Base-by-base conservation (phyloP, 2,113 vertebrate genomes). In the Chamaea fasciata region DNA sequence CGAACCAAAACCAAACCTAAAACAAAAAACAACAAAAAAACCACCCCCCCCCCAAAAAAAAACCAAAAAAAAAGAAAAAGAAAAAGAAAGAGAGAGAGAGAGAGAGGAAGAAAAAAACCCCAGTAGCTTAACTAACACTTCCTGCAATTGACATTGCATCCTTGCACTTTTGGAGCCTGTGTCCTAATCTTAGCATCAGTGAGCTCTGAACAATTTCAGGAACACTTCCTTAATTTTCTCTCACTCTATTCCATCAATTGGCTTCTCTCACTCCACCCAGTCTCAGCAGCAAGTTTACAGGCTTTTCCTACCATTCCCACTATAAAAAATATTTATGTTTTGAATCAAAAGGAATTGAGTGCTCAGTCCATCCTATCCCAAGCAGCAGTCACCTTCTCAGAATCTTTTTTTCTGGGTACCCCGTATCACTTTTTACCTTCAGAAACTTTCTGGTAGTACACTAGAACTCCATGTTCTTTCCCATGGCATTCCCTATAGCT, bases 241-340 rank as follows among this genome's bases (percentile, higher is more conserved):
- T 47, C 13, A 14, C 24, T 41, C 30, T 68, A 22, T 57, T 63
- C 56, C 14, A 27, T 60, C 15, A 57, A 0, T 6, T 59, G 57
- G 23, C 13, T 52, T 91, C 10, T 89, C 35, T 90, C 23, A 71
- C 18, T 64, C 20, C 18, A 67, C 7, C 1, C 17, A 52, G 18
- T 73, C 11, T 74, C 60, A 94, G 37, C 30, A 91, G 33, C 13
- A 82, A 33, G 35, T 75, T 75, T 0, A 5, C 21, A 47, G 26
- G 4, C 13, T 93, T 94, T 68, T 47, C 33, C 13, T 33, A 49
- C 18, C 18, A 69, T 11, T 3, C 7, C 4, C 12, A 42, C 27
- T 44, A 28, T 31, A 46, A 75, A 80, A 70, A 74, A 55, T 7
- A 52, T 0, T 0, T 15, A 50, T 0, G 0, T 82, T 95, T 75